Base-by-base conservation (phyloP, 2,888 invertebrate species). In the Pterostichus niger region DNA sequence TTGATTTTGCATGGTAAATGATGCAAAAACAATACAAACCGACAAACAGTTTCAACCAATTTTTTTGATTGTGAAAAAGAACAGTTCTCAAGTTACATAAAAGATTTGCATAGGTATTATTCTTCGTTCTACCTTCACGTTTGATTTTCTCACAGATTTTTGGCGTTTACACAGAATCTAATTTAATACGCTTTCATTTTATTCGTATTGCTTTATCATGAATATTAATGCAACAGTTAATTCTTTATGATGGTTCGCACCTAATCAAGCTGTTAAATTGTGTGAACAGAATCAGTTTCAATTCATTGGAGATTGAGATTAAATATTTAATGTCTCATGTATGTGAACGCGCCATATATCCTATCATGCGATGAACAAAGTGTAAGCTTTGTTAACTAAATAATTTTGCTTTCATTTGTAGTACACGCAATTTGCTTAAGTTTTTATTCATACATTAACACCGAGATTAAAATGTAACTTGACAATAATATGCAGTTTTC, bases 21-120 rank as follows among this genome's bases (percentile, higher is more conserved):
- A 49, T 49, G 49, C n/a, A 49, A 49, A 49, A 49, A 13, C 11
- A 49, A 49, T 49, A 49, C 2, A 49, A 49, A 49, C 49, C 0
- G 40, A 49, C 24, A 49, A 11, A 49, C 49, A 49, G 49, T 49
- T 49, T 49, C 10, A 49, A n/a, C 49, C 49, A 49, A 11, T 49
- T 49, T 49, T n/a, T 64, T 13, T 13, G 31, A 33, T 64, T 64
- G 35, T 56, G 56, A 56, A 64, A 64, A 64, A n/a, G 35, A 64
- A 64, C 31, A 33, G 33, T 33, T 61, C 61, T 13, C 33, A 64
- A 13, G 13, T 64, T 64, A 64, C 64, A 11, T 64, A 33, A 61
- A 61, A 33, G 7, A 35, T 40, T 64, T 64, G n/a, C 31, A 64
- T 35, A 49, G 49, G 49, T 49, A 49, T 49, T 49, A 49, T 49